phyloP scores from a whole-genome alignment of 2,888 invertebrate species.

The Incurvaria masculella region DNA sequence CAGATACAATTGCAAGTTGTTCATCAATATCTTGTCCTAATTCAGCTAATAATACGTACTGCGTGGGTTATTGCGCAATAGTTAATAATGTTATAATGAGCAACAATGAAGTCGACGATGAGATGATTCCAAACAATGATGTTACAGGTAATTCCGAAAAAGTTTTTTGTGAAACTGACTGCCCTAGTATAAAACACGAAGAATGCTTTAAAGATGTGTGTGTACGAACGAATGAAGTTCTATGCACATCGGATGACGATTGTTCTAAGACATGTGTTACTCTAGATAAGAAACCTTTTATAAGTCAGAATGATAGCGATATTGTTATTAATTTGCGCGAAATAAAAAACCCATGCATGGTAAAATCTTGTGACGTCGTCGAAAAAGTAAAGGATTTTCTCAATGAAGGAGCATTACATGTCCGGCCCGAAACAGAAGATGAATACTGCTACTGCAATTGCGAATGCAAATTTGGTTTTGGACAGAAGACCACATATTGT shows the following conservation, averaged over 20 bases:
- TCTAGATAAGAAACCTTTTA: neutral
- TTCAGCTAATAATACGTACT: constrained; percentile 7
- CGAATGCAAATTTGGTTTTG: constrained; percentile 37
- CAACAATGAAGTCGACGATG: neutral
- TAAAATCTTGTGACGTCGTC: constrained; percentile 36
- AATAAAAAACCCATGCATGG: constrained; percentile 38
- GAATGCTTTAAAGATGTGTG: too few relatives aligned
- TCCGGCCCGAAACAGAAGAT: constrained; percentile 23
- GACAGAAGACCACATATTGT: constrained; percentile 42
- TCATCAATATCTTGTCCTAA: constrained; percentile 31
- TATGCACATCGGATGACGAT: neutral
- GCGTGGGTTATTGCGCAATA: neutral
- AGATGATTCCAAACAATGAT: too few relatives aligned
- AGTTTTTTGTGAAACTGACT: neutral
- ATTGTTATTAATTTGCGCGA: constrained; percentile 31
- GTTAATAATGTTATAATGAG: too few relatives aligned
- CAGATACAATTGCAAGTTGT: constrained; percentile 24
- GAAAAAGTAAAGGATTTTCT: constrained; percentile 41
- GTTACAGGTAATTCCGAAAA: too few relatives aligned
- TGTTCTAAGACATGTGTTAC: neutral
- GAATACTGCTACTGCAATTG: constrained; percentile 45
- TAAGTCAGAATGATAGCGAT: constrained; percentile 43
- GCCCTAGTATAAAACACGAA: too few relatives aligned
- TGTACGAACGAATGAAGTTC: too few relatives aligned
- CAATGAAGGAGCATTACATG: constrained; percentile 25